Conservation (phyloP, 1,140 invertebrate genomes). For the Papilio machaon region DNA sequence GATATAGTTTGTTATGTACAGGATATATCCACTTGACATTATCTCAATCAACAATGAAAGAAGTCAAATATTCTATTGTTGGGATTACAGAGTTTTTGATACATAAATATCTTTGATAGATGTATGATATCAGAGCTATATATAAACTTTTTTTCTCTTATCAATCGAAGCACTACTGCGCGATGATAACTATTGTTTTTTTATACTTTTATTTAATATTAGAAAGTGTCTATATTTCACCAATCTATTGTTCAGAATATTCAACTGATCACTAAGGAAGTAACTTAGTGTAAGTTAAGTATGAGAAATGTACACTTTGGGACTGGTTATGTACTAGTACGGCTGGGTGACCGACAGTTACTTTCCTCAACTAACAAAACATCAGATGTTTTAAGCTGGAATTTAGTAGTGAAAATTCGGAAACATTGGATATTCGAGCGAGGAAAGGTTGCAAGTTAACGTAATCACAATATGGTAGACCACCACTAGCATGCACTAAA, state of each 20-base stretch:
- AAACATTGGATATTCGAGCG: background rate
- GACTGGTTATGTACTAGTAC: too few species aligned
- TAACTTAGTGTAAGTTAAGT: too few species aligned
- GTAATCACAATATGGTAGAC: constrained; percentile 5
- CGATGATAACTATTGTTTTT: background rate
- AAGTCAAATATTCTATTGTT: background rate
- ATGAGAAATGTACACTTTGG: too few species aligned
- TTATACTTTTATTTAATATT: background rate
- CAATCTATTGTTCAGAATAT: background rate
- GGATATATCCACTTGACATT: constrained; percentile 19
- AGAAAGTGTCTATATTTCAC: background rate
- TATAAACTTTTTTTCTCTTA: background rate
- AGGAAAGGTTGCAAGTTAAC: background rate
- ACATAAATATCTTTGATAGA: background rate
- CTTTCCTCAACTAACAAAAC: background rate
- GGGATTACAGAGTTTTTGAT: constrained; percentile 13
- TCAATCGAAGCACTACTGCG: background rate
- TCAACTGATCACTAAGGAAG: too few species aligned
- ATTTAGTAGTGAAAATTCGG: background rate
- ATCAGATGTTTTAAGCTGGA: background rate
- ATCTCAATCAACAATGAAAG: constrained; percentile 1
- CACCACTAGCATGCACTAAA: background rate
- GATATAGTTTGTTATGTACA: constrained; percentile 1
- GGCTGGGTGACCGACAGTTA: too few species aligned
- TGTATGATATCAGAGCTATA: background rate